phyloP scores from a whole-genome alignment of 2,113 vertebrate species.

The Daubentonia madagascariensis region DNA sequence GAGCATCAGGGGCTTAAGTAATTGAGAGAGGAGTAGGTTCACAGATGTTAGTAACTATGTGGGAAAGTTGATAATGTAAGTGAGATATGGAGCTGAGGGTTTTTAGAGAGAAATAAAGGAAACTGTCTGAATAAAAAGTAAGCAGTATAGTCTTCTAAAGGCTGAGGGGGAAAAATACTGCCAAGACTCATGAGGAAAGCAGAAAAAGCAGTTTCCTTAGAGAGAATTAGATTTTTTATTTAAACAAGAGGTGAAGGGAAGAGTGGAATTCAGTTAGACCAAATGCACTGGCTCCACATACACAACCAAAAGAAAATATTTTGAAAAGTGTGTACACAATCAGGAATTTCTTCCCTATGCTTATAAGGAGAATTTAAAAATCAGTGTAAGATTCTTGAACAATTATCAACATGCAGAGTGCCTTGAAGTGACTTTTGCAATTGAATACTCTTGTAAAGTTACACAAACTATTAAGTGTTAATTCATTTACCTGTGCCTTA shows the following conservation, averaged over 20 bases:
- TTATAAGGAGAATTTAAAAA: background rate
- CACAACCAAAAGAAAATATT: background rate
- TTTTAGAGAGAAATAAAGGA: background rate
- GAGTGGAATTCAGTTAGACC: background rate
- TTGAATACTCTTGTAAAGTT: background rate
- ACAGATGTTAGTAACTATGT: background rate
- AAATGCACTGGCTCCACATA: background rate
- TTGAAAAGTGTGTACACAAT: background rate
- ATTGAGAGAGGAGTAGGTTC: background rate
- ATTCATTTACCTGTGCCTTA: background rate
- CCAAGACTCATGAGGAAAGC: background rate
- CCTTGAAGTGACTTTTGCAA: background rate
- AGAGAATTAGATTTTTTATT: background rate
- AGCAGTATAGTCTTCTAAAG: background rate
- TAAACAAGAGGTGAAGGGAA: background rate
- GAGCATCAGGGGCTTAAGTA: background rate
- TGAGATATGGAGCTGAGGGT: background rate
- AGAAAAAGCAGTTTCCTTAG: background rate
- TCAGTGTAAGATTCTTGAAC: background rate
- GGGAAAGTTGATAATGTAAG: background rate
- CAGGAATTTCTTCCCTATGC: background rate
- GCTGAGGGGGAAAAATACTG: background rate
- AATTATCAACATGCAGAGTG: background rate
- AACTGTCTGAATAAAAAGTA: background rate
- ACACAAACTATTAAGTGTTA: background rate